Evolutionary conservation across 2,113 vertebrate species (phyloP).

Genomic region (Ceyx cyanopectus): DNA sequence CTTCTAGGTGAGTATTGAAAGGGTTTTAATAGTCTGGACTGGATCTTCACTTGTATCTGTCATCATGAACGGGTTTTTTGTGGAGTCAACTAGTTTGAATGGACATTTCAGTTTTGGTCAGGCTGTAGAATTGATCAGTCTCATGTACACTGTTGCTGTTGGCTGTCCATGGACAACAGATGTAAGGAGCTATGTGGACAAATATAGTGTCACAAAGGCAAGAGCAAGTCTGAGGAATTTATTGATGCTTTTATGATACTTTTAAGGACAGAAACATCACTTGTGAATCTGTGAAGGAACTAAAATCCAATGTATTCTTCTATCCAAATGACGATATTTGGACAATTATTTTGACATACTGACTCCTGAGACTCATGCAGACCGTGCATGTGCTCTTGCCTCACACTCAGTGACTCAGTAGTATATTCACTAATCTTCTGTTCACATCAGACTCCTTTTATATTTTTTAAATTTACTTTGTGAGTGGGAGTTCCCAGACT

Average conservation of each 20-base stretch:
- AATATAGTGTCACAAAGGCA: neutral
- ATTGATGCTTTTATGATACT: neutral
- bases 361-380: neutral
- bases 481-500: constrained; percentile 17
- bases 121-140: neutral
- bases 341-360: neutral
- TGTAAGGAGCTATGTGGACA: neutral
- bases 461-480: constrained; percentile 34
- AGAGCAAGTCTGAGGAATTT: neutral
- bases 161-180: neutral
- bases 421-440: neutral
- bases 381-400: neutral
- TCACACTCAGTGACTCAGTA: neutral
- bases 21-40: neutral
- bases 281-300: neutral
- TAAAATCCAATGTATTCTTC: neutral
- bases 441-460: neutral
- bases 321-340: neutral
- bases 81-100: neutral
- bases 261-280: neutral
- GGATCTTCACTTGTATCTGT: neutral
- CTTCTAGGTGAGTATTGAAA: neutral
- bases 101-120: neutral
- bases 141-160: neutral
- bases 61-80: neutral